phyloP scores from a whole-genome alignment of 2,113 vertebrate species.

The Malaclemys terrapin region DNA sequence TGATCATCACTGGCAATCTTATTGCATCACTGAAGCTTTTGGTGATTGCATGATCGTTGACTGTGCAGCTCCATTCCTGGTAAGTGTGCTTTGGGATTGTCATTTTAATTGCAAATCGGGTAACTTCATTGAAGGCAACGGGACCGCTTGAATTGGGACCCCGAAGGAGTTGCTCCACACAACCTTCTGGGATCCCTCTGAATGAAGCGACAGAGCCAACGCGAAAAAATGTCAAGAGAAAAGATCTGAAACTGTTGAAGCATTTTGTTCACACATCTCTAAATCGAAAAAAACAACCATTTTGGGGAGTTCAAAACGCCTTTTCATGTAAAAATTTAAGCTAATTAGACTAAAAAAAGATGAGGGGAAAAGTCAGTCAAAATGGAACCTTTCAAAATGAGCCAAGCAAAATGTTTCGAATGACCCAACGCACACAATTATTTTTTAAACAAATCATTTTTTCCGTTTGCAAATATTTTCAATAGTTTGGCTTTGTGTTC shows the following conservation, averaged over 20 bases:
- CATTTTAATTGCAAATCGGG: not conserved
- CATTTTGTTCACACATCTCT: not conserved
- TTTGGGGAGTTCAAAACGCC: not conserved
- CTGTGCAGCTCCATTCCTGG: not conserved
- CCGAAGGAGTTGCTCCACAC: fast-evolving
- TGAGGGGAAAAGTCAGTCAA: too few relatives aligned
- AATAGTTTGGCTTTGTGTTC: not conserved
- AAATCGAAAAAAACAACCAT: too few relatives aligned
- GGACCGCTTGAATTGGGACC: not conserved
- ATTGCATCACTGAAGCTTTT: not conserved
- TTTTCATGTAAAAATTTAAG: not conserved
- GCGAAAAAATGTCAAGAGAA: not conserved
- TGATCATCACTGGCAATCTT: not conserved
- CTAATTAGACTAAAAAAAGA: not conserved
- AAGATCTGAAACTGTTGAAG: not conserved
- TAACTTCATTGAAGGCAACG: fast-evolving
- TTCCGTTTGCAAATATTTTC: not conserved
- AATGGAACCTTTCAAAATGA: not conserved
- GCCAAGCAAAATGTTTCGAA: not conserved
- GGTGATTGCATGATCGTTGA: not conserved
- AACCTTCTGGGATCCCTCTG: fast-evolving
- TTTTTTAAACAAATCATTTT: not conserved
- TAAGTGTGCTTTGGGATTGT: not conserved
- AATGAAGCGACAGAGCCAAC: not conserved
- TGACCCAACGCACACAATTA: not conserved